A percentile compares a stretch with the other conserved stretches of the same genome.
Evolutionary conservation across 2,888 invertebrate species (phyloP).

Genomic region (Epistrophe eligans): DNA sequence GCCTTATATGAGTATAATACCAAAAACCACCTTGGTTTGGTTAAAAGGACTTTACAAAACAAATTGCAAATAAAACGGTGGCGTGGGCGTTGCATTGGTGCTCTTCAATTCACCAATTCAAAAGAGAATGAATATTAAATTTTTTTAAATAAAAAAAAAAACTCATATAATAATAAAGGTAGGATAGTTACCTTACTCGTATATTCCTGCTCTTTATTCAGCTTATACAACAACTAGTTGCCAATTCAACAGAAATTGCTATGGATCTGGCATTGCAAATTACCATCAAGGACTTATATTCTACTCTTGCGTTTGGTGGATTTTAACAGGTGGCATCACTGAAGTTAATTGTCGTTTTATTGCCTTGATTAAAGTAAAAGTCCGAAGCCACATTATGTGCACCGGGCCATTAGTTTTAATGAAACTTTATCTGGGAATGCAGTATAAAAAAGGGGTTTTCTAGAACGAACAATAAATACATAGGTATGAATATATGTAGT

Average conservation of each 20-base stretch:
- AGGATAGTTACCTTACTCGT: too few species aligned
- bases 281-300: background rate
- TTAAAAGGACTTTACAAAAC: constrained; percentile 30
- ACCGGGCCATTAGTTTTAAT: constrained; percentile 74
- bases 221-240: constrained; percentile 28
- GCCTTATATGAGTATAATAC: background rate
- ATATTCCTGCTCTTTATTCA: constrained; percentile 6
- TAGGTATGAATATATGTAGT: background rate
- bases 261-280: constrained; percentile 8
- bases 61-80: constrained; percentile 42
- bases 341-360: constrained; percentile 73
- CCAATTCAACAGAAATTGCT: constrained; percentile 42
- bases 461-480: constrained; percentile 17
- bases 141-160: constrained; percentile 40
- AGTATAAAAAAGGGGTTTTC: constrained; percentile 46
- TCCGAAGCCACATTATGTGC: constrained; percentile 70
- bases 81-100: background rate
- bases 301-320: constrained; percentile 17
- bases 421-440: constrained; percentile 66
- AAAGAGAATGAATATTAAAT: constrained; percentile 67
- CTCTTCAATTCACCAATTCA: constrained; percentile 45
- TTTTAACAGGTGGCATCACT: constrained; percentile 71
- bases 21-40: constrained; percentile 49
- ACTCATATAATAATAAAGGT: background rate
- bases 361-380: constrained; percentile 74